Conservation (phyloP, 2,113 vertebrate species). For the Channa maculata region DNA sequence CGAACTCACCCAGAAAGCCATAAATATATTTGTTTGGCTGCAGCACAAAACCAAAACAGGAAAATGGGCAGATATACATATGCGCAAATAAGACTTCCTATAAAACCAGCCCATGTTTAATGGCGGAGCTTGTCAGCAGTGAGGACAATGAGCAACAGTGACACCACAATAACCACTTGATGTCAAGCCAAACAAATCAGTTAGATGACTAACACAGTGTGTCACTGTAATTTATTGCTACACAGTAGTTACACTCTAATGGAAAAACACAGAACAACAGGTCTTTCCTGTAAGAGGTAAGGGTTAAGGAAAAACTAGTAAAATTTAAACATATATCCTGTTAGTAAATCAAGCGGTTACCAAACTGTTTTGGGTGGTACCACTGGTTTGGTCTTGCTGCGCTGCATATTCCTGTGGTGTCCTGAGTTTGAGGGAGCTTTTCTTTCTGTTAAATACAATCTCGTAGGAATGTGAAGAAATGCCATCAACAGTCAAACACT, state of each 20-base stretch:
- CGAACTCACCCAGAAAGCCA: conserved; percentile 12
- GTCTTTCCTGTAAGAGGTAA: conserved; percentile 5
- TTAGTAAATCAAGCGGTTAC: conserved; percentile 35
- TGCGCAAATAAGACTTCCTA: background rate
- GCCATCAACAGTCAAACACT: conserved; percentile 67
- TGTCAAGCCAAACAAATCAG: background rate
- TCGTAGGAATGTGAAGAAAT: conserved; percentile 80
- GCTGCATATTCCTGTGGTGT: conserved; percentile 1
- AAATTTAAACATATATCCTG: background rate
- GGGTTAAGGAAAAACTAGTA: background rate
- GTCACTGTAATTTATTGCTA: background rate
- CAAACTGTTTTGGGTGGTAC: conserved; percentile 46
- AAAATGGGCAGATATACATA: conserved; percentile 24
- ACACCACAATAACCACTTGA: conserved; percentile 10
- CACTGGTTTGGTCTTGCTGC: conserved; percentile 19
- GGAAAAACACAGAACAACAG: conserved; percentile 18
- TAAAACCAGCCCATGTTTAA: background rate
- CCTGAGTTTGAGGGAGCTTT: background rate
- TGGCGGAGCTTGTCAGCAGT: background rate
- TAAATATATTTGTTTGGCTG: conserved; percentile 38
- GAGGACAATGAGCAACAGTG: background rate
- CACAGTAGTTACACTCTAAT: conserved; percentile 2
- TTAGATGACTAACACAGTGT: conserved; percentile 28
- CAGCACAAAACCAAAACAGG: conserved; percentile 23
- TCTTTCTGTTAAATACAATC: conserved; percentile 15